Evolutionary conservation across 2,888 invertebrate genomes (phyloP).

Genomic region (Parasteatoda lunata): DNA sequence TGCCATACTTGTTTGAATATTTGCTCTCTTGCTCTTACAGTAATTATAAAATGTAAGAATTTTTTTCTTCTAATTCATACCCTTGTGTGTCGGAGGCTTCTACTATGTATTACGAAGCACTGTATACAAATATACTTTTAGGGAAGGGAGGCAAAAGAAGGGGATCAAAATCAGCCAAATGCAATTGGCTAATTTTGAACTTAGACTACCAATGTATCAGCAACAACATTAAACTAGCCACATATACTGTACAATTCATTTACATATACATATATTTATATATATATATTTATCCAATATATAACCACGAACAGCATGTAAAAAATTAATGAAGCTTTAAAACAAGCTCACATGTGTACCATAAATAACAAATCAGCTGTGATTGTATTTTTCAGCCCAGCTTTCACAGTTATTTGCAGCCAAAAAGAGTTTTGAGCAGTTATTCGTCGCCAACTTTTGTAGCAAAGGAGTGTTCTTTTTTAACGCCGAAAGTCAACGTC

Average conservation of each 20-base stretch:
- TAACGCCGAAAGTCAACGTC: background rate
- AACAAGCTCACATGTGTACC: slow-evolving; percentile 60
- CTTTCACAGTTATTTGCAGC: slow-evolving; percentile 45
- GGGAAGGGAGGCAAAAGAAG: too few relatives aligned
- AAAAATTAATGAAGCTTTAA: slow-evolving; percentile 68
- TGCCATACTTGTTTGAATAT: too few relatives aligned
- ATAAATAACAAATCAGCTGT: slow-evolving; percentile 55
- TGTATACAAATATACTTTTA: too few relatives aligned
- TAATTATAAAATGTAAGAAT: too few relatives aligned
- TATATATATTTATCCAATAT: slow-evolving; percentile 42
- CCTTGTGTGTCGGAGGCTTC: too few relatives aligned
- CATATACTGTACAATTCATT: slow-evolving; percentile 40
- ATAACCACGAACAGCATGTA: slow-evolving; percentile 57
- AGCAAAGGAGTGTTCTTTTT: slow-evolving; percentile 44
- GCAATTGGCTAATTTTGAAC: background rate
- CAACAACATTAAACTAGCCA: slow-evolving; percentile 1
- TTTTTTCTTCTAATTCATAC: too few relatives aligned
- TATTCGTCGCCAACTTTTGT: slow-evolving; percentile 20
- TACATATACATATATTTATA: slow-evolving; percentile 38
- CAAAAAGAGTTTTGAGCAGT: slow-evolving; percentile 41
- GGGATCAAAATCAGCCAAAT: too few relatives aligned
- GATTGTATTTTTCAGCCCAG: slow-evolving; percentile 53
- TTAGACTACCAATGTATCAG: background rate
- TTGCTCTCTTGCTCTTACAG: too few relatives aligned
- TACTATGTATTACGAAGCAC: too few relatives aligned